A percentile compares a stretch with the other conserved stretches of the same genome.
phyloP scores from a whole-genome alignment of 1,140 invertebrate genomes.

The Stegodyphus dumicola region DNA sequence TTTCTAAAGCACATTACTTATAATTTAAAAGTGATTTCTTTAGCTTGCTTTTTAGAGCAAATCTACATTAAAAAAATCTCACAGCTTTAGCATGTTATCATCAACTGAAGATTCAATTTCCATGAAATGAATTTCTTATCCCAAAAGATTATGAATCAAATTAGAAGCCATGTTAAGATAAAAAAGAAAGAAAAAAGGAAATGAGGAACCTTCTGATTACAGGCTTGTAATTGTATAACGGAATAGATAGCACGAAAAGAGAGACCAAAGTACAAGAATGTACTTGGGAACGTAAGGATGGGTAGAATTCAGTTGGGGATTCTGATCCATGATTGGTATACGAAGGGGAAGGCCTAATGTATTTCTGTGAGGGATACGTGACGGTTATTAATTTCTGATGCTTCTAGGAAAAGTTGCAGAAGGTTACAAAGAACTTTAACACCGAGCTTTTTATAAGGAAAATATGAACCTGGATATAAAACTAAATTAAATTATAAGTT shows the following conservation, averaged over 20 bases:
- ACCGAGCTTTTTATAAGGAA: no score
- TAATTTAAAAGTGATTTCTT: no score
- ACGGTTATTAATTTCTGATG: constrained; percentile 49
- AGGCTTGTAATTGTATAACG: neutral
- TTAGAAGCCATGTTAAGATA: no score
- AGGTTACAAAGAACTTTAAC: neutral
- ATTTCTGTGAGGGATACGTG: constrained; percentile 21
- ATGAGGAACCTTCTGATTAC: neutral
- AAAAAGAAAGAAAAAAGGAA: neutral
- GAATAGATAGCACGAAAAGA: neutral
- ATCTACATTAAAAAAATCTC: no score
- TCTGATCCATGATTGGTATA: neutral
- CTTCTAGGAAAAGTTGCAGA: neutral
- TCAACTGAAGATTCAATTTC: no score
- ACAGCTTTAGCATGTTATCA: no score
- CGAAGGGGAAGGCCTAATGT: neutral
- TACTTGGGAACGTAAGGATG: neutral
- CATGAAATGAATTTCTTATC: no score
- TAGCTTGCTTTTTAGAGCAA: no score
- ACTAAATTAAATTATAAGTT: no score
- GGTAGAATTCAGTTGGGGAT: neutral
- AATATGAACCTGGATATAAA: no score
- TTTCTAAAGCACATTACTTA: no score
- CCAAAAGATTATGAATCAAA: no score
- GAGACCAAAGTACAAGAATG: neutral